Percentiles rank a stretch among this genome's conserved stretches.
Conservation (phyloP, 2,888 invertebrate species). For the Sipha maydis region DNA sequence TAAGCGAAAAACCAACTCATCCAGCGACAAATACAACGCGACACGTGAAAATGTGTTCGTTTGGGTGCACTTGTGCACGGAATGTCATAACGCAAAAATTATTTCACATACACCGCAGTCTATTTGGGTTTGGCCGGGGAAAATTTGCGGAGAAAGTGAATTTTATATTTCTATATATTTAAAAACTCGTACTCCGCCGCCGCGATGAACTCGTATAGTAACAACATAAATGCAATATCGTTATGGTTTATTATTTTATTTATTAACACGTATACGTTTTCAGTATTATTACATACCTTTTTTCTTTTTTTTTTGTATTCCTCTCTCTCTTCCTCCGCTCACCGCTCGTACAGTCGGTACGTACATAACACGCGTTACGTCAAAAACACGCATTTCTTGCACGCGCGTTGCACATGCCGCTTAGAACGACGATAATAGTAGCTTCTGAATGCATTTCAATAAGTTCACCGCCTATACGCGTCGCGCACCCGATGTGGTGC, state of each 20-base stretch:
- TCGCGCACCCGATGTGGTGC: too few relatives aligned
- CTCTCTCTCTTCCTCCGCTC: background rate
- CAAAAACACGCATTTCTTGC: too few relatives aligned
- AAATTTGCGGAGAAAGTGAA: slow-evolving; percentile 26
- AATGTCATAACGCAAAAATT: background rate
- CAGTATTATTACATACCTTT: background rate
- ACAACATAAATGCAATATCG: background rate
- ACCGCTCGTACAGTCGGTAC: background rate
- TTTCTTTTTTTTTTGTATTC: background rate
- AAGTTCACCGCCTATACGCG: too few relatives aligned
- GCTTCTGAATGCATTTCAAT: too few relatives aligned
- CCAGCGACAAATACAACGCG: slow-evolving; percentile 7
- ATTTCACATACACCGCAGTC: too few relatives aligned
- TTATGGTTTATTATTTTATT: slow-evolving; percentile 25
- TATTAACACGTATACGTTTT: background rate
- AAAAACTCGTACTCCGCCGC: background rate
- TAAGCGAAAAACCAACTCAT: background rate
- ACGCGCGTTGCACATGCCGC: too few relatives aligned
- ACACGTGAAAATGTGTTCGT: background rate
- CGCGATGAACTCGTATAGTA: background rate
- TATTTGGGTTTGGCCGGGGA: background rate
- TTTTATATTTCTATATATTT: slow-evolving; percentile 6
- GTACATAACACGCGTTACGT: too few relatives aligned
- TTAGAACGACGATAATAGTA: too few relatives aligned
- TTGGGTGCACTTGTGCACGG: background rate